Evolutionary conservation across 2,113 vertebrate species (phyloP), one percentile per base, ranked within the genome.

Genomic region (Phasianus colchicus): DNA sequence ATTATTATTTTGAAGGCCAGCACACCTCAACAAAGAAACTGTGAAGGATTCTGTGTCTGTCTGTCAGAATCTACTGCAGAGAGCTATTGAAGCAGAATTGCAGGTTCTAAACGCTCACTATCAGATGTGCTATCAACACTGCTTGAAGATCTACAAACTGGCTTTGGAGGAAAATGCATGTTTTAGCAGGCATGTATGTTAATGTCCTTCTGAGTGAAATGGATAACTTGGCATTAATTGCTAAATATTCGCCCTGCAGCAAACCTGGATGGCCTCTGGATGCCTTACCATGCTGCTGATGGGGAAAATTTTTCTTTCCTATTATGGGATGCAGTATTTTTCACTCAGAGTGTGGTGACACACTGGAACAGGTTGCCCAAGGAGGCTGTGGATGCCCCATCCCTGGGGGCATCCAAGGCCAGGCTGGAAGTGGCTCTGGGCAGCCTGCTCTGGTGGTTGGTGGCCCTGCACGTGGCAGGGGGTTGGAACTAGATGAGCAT

Each of bases 81-180:
- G 97, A 94, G 97, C 97, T 0, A 8, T 86, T 32, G 92, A 91
- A 30, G 97, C 98, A 3, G 98, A 98, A 76, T 24, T 96, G 85
- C 94, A 97, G 57, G 64, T 98, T 52, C 64, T 98, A 32, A 78
- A 78, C 2, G 3, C 73, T 74, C 96, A 95, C 65, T 97, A 96
- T 3, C 74, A 95, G 43, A 72, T 97, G 94, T 98, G 97, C 63
- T 93, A 52, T 22, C 96, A 25, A 55, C 96, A 97, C 11, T 98
- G 96, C 63, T 61, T n/a, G 21, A 95, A 96, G 29, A 65, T 97
- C 64, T 97, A 96, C 91, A 95, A 42, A 7, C 48, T 96, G 63
- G 43, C 96, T 24, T 77, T 86, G 87, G 92, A 96, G 64, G 88
- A 93, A 15, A 91, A 67, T 57, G 34, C 19, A 3, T 84, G 27